Evolutionary conservation across 2,888 invertebrate species (phyloP), one percentile per base, ranked within the genome.

Genomic region (Tipula lateralis): DNA sequence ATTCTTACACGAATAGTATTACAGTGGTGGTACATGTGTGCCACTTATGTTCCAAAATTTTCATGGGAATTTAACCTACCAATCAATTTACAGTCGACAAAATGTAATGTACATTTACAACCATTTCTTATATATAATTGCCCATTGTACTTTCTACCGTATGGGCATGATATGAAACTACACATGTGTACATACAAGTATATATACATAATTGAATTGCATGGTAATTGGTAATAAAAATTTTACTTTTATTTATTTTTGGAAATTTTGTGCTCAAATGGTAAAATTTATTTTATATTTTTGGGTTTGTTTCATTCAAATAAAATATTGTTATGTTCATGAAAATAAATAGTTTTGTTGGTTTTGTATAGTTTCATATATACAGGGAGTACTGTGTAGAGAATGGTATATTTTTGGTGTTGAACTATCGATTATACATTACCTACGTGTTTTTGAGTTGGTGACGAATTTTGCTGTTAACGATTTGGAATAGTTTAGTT

Each of bases 211-310:
- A 66, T 24, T 24, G 66, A 66, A 66, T 66, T 66, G 66, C 66
- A 66, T 66, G 66, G 66, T 66, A 66, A 66, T 66, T 66, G 66
- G 9, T 66, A 66, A 66, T 66, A 66, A 66, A 44, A 19, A 66
- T 24, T 24, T 66, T 9, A 66, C 66, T 24, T 24, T 66, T 16
- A 16, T 50, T 50, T 16, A 16, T 50, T 50, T 50, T 50, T 9
- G 24, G 66, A 66, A 66, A 66, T 66, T 24, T 66, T 50, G 19
- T 66, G 66, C 66, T 24, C 24, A 24, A 66, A 66, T 66, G 66
- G 19, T 24, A 66, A 9, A 66, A 66, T 66, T 66, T 66, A 66
- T 66, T 66, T 66, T 66, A 2, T 66, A 66, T 66, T 66, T n/a
- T 24, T 66, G 66, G 44, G 44, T 50, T 50, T 50, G 44, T 50